Conservation (phyloP, 2,888 invertebrate species). For the Stenichneumon culpator region DNA sequence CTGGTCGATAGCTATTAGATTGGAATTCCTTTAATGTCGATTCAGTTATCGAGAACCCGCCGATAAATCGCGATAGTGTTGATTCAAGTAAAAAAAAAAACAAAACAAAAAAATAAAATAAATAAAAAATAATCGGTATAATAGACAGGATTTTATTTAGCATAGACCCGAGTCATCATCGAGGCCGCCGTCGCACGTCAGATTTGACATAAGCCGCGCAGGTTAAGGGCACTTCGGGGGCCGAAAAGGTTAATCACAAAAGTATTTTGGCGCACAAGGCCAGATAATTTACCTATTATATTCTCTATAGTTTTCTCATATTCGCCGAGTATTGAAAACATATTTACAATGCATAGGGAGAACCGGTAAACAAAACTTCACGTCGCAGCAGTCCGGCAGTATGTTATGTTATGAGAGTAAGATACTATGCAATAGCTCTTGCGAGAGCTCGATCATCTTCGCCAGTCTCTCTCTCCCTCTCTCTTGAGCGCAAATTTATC, state of each 20-base stretch:
- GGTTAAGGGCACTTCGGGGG: conserved; percentile 39
- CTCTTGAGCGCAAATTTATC: too few relatives aligned
- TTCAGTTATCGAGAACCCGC: too few relatives aligned
- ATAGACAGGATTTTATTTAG: too few relatives aligned
- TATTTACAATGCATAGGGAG: conserved; percentile 67
- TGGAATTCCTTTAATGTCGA: too few relatives aligned
- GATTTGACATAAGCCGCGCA: conserved; percentile 52
- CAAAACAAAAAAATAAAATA: conserved; percentile 13
- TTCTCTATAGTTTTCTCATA: conserved; percentile 75
- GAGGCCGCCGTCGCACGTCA: background rate
- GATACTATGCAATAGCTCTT: background rate
- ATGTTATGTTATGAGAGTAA: background rate
- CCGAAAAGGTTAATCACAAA: conserved; percentile 7
- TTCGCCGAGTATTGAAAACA: conserved; percentile 76
- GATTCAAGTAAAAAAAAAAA: too few relatives aligned
- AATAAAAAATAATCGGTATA: conserved; percentile 3
- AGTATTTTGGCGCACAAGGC: background rate
- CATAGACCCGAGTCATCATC: too few relatives aligned
- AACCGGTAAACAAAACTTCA: conserved; percentile 10
- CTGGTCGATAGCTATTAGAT: background rate
- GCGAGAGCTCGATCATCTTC: background rate
- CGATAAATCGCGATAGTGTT: too few relatives aligned
- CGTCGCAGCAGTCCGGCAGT: background rate
- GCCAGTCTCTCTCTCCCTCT: background rate
- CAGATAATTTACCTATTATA: conserved; percentile 77